These are phyloP conservation scores for Tachina fera DNA, from an alignment of 2,888 invertebrate species.

Conservation along the genomic window DNA sequence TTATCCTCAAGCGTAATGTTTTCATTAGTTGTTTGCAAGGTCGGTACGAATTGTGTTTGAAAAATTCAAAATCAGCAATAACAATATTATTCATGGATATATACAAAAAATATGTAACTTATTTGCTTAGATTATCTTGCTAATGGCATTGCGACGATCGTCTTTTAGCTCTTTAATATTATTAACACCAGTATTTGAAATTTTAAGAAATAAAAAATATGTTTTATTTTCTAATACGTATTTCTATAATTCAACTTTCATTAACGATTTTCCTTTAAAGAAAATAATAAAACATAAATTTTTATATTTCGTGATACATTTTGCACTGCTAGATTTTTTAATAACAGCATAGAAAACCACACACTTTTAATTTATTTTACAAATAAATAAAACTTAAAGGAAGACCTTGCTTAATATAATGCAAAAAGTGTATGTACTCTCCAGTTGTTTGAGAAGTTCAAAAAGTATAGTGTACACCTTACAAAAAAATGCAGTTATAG, in stretches of 20 bases:
- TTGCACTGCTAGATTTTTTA: constrained; percentile 1
- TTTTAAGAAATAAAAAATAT: too few relatives aligned
- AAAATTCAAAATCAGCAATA: constrained; percentile 10
- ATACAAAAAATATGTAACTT: constrained; percentile 5
- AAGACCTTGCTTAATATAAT: neutral
- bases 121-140: constrained; percentile 29
- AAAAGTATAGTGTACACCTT: too few relatives aligned
- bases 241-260: neutral
- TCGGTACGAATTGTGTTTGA: constrained; percentile 36
- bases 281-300: too few relatives aligned
- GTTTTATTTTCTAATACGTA: neutral
- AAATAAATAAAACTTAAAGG: neutral
- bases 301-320: constrained; percentile 6
- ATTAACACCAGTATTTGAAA: too few relatives aligned
- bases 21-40: constrained; percentile 42
- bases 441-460: too few relatives aligned
- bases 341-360: constrained; percentile 15
- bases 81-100: neutral
- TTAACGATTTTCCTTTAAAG: constrained; percentile 4
- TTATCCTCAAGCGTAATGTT: constrained; percentile 46
- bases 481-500: too few relatives aligned
- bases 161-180: neutral
- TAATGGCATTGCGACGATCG: constrained; percentile 5
- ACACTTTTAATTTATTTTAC: constrained; percentile 23
- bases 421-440: too few relatives aligned